Evolutionary conservation across 1,140 invertebrate species (phyloP).

Genomic region (Teleogryllus occipitalis): DNA sequence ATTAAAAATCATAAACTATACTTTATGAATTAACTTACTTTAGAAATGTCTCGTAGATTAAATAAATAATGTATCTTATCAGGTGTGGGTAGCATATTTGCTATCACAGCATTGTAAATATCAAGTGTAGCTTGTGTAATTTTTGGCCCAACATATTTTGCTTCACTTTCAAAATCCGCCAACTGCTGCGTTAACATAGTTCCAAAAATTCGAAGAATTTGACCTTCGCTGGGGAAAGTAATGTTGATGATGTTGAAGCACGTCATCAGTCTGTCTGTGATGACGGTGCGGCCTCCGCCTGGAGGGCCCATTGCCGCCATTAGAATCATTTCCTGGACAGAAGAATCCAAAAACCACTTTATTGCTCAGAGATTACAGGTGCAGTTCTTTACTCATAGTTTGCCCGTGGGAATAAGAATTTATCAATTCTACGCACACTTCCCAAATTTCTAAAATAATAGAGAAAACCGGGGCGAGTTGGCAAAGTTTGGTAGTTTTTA

Average conservation of each 20-base stretch:
- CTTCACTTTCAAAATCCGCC: constrained; percentile 63
- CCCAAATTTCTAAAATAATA: too few relatives aligned
- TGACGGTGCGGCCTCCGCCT: constrained; percentile 66
- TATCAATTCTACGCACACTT: too few relatives aligned
- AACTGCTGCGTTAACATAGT: constrained; percentile 75
- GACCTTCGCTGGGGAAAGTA: constrained; percentile 66
- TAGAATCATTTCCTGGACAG: constrained; percentile 60
- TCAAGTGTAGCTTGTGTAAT: constrained; percentile 61
- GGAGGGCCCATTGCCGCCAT: constrained; percentile 71
- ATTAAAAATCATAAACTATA: constrained; percentile 17
- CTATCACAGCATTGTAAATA: constrained; percentile 59
- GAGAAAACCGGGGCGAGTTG: too few relatives aligned
- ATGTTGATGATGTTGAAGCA: constrained; percentile 75
- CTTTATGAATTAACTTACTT: constrained; percentile 35
- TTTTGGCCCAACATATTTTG: constrained; percentile 55
- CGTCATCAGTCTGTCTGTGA: constrained; percentile 64
- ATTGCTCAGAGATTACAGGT: too few relatives aligned
- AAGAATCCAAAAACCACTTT: not conserved
- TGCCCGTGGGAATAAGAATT: too few relatives aligned
- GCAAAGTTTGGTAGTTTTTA: too few relatives aligned
- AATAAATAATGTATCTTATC: constrained; percentile 84
- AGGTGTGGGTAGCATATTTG: constrained; percentile 72
- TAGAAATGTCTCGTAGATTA: constrained; percentile 79
- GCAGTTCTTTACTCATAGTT: too few relatives aligned
- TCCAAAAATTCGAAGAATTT: constrained; percentile 70